A percentile compares a stretch with the other conserved stretches of the same genome.
These are phyloP conservation scores for Lophotis ruficrista DNA, from an alignment of 2,113 vertebrate species.

Conservation along the genomic window DNA sequence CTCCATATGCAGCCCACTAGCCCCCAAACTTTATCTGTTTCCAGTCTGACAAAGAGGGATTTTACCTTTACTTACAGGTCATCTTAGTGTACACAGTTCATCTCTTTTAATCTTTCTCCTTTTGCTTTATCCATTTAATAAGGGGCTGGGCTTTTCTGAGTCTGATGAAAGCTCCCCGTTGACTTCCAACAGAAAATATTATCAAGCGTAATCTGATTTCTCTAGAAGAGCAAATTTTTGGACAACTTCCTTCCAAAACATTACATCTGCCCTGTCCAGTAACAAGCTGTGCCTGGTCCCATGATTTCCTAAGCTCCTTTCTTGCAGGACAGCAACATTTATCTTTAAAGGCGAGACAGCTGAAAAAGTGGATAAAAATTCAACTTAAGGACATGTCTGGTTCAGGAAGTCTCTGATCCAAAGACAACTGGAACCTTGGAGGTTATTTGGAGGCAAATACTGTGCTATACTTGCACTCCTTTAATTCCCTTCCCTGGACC, in stretches of 20 bases:
- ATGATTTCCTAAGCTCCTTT: neutral
- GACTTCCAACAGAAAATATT: neutral
- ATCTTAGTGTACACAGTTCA: neutral
- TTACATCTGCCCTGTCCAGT: neutral
- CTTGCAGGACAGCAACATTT: neutral
- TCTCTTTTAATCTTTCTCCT: neutral
- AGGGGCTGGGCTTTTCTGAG: neutral
- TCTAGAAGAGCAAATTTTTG: neutral
- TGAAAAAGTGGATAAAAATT: neutral
- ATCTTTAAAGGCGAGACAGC: neutral
- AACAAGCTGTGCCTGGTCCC: neutral
- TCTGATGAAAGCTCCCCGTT: neutral
- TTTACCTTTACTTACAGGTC: neutral
- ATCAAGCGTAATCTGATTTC: neutral
- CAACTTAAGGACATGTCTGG: neutral
- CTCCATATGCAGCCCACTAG: slow-evolving; percentile 1
- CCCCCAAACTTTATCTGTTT: neutral
- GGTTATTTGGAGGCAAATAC: neutral
- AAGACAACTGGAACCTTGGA: neutral
- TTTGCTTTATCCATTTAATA: neutral
- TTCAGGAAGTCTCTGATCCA: neutral
- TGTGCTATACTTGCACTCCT: rapidly evolving
- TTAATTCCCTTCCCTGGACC: neutral
- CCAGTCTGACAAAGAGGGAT: neutral
- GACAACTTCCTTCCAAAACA: neutral